Evolutionary conservation across 1,140 invertebrate species (phyloP), one percentile per base, ranked within the genome.

Genomic region (Argopecten irradians): DNA sequence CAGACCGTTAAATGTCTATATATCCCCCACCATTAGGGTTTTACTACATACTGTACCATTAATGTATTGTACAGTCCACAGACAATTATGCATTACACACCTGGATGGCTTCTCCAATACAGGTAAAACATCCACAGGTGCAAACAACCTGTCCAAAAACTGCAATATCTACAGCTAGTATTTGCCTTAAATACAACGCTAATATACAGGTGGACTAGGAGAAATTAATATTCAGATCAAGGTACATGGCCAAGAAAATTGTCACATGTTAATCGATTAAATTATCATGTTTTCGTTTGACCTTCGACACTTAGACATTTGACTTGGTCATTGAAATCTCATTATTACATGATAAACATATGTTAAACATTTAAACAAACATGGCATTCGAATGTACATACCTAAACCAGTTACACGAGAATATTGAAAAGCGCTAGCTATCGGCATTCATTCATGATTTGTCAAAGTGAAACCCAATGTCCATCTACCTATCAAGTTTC

Each of bases 21-120:
- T n/a, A n/a, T 55, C 55, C 55, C 55, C n/a, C n/a, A 16, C 13
- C 19, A 71, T 71, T 1, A 46, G 9, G n/a, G 19, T 46, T 46
- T 46, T 71, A 71, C 55, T 28, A 71, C 55, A 7, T 1, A 1
- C 55, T 11, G 28, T 71, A 1, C 55, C n/a, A 71, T 71, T 71
- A 71, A 71, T 71, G n/a, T 28, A 71, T 28, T 28, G 55, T 28
- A 28, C 0, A 71, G 55, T 71, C 22, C 1, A 28, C 22, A 28
- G 55, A 71, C n/a, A 71, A 71, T 71, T 71, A n/a, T n/a, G n/a
- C n/a, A 71, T 71, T 71, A 71, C 55, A 71, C 55, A 71, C 55
- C 19, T 71, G 22, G 28, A 71, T 16, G n/a, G 28, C 55, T 71
- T 28, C 55, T 71, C 55, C 55, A 71, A 11, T 46, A 46, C 55